Conservation (phyloP, 2,797 vertebrate species). For the Chaenodraco wilsoni region DNA sequence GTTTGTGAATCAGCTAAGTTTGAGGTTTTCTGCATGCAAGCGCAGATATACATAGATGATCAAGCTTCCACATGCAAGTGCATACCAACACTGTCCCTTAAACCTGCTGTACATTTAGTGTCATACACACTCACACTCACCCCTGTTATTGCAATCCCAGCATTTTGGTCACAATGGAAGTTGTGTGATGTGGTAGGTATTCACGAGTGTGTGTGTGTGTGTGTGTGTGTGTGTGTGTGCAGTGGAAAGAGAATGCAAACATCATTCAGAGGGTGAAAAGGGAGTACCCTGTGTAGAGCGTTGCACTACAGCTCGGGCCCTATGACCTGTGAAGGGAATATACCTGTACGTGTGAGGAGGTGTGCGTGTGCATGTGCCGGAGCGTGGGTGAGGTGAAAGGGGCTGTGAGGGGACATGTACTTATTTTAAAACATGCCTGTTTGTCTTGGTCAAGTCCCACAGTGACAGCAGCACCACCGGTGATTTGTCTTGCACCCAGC, state of each 20-base stretch:
- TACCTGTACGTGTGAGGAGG: slow-evolving; percentile 62
- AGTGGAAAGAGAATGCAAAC: slow-evolving; percentile 55
- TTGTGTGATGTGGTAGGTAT: slow-evolving; percentile 75
- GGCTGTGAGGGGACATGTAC: slow-evolving; percentile 67
- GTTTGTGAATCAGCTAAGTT: slow-evolving; percentile 70
- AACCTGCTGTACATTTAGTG: slow-evolving; percentile 49
- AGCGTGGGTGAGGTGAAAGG: slow-evolving; percentile 68
- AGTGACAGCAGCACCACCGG: slow-evolving; percentile 79
- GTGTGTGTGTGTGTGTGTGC: slow-evolving; percentile 41
- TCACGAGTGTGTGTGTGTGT: slow-evolving; percentile 43
- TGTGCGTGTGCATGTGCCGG: slow-evolving; percentile 64
- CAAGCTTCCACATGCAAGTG: slow-evolving; percentile 15
- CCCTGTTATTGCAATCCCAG: slow-evolving; percentile 57
- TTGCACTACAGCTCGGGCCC: slow-evolving; percentile 60
- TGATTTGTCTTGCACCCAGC: slow-evolving; percentile 84
- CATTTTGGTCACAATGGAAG: slow-evolving; percentile 55
- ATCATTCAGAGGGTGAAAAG: slow-evolving; percentile 65
- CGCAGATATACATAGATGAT: slow-evolving; percentile 31
- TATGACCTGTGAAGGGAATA: slow-evolving; percentile 79
- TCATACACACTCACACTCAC: slow-evolving; percentile 57
- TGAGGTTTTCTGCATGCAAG: slow-evolving; percentile 56
- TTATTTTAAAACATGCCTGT: slow-evolving; percentile 81
- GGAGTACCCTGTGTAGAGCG: slow-evolving; percentile 62
- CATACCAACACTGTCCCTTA: slow-evolving; percentile 40
- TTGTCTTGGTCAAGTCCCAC: slow-evolving; percentile 83